These are phyloP conservation scores for Flabesymbios commensalis DNA, from an alignment of 2,888 invertebrate species.

Conservation along the genomic window DNA sequence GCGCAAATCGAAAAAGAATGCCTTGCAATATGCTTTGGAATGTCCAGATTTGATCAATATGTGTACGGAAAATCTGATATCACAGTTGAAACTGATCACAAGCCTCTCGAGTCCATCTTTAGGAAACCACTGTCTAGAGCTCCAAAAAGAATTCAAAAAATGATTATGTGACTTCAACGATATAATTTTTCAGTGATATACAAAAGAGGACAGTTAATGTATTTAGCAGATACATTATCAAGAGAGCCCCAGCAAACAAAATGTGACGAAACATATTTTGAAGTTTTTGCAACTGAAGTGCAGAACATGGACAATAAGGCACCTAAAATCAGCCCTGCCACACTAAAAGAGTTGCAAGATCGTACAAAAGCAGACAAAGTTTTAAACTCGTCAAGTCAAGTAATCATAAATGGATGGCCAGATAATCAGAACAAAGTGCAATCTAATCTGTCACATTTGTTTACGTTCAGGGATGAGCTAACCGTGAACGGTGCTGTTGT, in stretches of 20 bases:
- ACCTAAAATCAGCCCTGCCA: too few species aligned
- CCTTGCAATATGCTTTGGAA: constrained; percentile 47
- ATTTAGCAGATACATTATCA: constrained; percentile 9
- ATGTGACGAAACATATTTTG: too few species aligned
- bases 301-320: too few species aligned
- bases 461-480: background rate
- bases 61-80: constrained; percentile 56
- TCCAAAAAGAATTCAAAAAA: constrained; percentile 41
- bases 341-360: background rate
- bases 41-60: constrained; percentile 56
- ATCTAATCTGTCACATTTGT: background rate
- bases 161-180: constrained; percentile 44
- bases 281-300: too few species aligned
- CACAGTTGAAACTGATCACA: constrained; percentile 55
- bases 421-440: background rate
- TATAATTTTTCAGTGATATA: constrained; percentile 49
- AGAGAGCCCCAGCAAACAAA: background rate
- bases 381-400: background rate
- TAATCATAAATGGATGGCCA: background rate
- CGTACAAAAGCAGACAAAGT: background rate
- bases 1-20: constrained; percentile 55
- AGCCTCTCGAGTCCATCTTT: constrained; percentile 57
- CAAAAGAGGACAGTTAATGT: constrained; percentile 26
- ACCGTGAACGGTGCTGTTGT: background rate
- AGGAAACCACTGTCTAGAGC: constrained; percentile 40